Conservation (phyloP, 64 coral and sea anemone genomes). For the Trachythela sp. region DNA sequence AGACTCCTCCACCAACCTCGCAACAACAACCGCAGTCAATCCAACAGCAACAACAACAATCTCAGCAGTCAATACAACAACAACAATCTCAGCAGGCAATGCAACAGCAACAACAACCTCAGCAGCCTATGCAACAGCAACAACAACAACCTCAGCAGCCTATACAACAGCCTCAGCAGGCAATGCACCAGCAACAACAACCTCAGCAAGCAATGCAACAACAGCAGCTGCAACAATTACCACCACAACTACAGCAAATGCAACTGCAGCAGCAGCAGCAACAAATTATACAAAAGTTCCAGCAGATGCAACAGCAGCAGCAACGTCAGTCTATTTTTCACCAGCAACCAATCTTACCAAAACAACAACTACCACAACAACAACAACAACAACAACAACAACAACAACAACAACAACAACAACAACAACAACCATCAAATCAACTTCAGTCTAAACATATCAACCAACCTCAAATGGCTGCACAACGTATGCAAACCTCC, state of each 20-base stretch:
- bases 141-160: not conserved
- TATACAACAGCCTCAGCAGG: too few species aligned
- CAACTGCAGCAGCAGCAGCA: too few species aligned
- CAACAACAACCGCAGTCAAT: not conserved
- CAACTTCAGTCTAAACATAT: not conserved
- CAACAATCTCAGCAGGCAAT: not conserved
- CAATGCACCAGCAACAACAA: not conserved
- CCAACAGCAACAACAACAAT: not conserved
- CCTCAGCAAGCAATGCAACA: not conserved
- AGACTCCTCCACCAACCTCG: not conserved
- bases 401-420: not conserved
- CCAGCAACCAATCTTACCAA: slow-evolving; percentile 14
- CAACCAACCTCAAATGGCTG: not conserved
- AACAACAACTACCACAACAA: not conserved
- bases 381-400: not conserved
- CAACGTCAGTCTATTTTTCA: too few species aligned
- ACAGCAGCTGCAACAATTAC: not conserved
- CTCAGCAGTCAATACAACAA: not conserved
- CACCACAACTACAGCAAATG: too few species aligned
- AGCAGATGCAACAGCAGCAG: too few species aligned
- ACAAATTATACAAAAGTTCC: too few species aligned
- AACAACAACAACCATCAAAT: not conserved
- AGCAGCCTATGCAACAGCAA: not conserved
- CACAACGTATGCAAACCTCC: not conserved
- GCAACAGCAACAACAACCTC: not conserved